Evolutionary conservation across 2,797 vertebrate genomes (phyloP).

Genomic region (Sylvilagus floridanus): DNA sequence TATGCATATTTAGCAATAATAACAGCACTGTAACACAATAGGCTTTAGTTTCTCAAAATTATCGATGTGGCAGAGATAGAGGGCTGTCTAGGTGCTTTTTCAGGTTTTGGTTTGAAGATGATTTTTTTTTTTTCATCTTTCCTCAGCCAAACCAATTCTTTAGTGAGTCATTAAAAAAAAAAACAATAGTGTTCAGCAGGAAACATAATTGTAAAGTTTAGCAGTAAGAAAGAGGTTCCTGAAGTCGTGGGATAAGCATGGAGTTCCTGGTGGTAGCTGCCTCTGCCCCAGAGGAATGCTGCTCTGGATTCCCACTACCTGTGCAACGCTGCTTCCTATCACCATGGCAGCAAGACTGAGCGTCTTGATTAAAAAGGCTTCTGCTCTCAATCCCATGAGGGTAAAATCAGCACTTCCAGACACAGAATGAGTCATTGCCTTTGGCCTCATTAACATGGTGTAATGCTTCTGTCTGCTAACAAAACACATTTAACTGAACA

Average conservation of each 20-base stretch:
- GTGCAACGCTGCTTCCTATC: not conserved
- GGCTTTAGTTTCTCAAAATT: not conserved
- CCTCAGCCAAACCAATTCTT: slow-evolving; percentile 2
- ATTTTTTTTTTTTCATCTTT: not conserved
- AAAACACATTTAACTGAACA: not conserved
- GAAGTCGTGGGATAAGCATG: not conserved
- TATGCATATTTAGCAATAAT: not conserved
- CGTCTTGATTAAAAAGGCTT: slow-evolving; percentile 34
- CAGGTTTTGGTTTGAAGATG: not conserved
- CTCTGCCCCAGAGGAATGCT: slow-evolving; percentile 5
- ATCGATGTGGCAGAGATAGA: not conserved
- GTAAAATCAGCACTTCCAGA: slow-evolving; percentile 42
- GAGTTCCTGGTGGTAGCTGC: not conserved
- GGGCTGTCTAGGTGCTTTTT: not conserved
- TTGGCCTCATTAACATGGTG: not conserved
- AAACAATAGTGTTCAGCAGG: not conserved
- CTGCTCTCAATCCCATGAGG: not conserved
- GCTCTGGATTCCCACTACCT: slow-evolving; percentile 34
- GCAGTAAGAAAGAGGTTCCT: not conserved
- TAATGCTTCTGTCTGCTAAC: slow-evolving; percentile 45
- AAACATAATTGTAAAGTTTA: not conserved
- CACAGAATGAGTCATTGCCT: slow-evolving; percentile 21
- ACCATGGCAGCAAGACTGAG: slow-evolving; percentile 41
- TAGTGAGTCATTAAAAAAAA: not conserved
- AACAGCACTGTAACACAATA: not conserved